Evolutionary conservation across 2,888 invertebrate species (phyloP), one percentile per base, ranked within the genome.

Genomic region (Stenoptilia bipunctidactyla): DNA sequence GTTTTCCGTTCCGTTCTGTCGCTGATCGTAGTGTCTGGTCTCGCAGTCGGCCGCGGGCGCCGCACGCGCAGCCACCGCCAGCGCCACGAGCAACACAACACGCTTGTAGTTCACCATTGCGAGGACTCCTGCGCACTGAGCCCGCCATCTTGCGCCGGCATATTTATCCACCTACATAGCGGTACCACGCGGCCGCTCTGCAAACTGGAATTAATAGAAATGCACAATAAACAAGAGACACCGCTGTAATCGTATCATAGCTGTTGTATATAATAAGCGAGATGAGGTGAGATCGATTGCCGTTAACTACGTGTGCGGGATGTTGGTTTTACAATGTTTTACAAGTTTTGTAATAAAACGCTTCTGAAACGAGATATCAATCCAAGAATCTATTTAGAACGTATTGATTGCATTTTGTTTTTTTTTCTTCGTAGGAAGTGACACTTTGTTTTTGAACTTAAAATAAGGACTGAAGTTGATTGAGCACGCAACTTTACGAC

Each of bases 1-100:
- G 73, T 93, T 93, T 53, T 91, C 92, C 0, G 88, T 80, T 1
- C 93, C 93, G 58, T 92, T 92, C 62, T 93, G 93, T 5, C 92
- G 74, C 59, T 93, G 92, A 66, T 93, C 92, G 62, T 88, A 89
- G 47, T 79, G 73, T 38, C 52, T 50, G 44, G 68, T 65, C n/a
- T 61, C 54, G 2, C 61, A 51, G 2, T 71, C 62, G 0, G 77
- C 73, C 0, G 66, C 61, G 1, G 52, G 44, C 1, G 48, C 53
- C 2, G 53, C 40, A 2, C 54, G 49, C 35, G 58, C 40, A 14
- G 64, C 40, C 40, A 52, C 54, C 30, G 58, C 48, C 39, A 73
- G 46, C 42, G 61, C 71, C 46, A 66, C 71, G 48, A 74, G 76
- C 58, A 72, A 76, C 41, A 76, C 63, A 45, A 77, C 62, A 38